Evolutionary conservation across 1,140 invertebrate species (phyloP).

Genomic region (Phortica variegata): DNA sequence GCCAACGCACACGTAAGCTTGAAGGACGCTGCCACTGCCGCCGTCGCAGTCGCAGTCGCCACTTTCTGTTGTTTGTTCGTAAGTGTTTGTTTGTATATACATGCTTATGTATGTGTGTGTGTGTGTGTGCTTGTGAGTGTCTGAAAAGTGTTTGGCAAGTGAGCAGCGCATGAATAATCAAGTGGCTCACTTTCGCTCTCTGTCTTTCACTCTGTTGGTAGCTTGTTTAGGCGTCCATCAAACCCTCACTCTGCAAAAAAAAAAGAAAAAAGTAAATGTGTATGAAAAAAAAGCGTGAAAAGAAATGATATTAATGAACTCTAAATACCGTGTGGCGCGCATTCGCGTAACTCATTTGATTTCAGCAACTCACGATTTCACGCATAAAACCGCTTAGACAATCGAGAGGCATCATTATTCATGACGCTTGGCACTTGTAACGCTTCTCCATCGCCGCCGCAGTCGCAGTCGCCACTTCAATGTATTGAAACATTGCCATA

Average conservation of each 20-base stretch:
- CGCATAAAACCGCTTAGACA: conserved; percentile 52
- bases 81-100: conserved; percentile 22
- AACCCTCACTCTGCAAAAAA: too few species aligned
- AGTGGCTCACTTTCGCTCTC: too few species aligned
- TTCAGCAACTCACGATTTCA: conserved; percentile 46
- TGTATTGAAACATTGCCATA: conserved; percentile 18
- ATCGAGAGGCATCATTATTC: conserved; percentile 51
- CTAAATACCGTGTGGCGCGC: too few species aligned
- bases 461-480: conserved; percentile 11
- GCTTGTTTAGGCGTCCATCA: too few species aligned
- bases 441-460: conserved; percentile 9
- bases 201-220: too few species aligned
- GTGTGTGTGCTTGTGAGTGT: conserved; percentile 12
- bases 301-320: too few species aligned
- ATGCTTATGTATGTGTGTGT: conserved; percentile 18
- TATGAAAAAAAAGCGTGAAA: too few species aligned
- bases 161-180: conserved; percentile 28
- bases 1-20: too few species aligned
- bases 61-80: too few species aligned
- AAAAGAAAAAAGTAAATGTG: too few species aligned
- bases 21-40: too few species aligned
- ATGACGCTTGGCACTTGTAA: conserved; percentile 26
- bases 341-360: conserved; percentile 30
- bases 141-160: conserved; percentile 7
- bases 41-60: too few species aligned